These are phyloP conservation scores for Schizaphis graminum DNA, from an alignment of 2,888 invertebrate species.

Conservation along the genomic window DNA sequence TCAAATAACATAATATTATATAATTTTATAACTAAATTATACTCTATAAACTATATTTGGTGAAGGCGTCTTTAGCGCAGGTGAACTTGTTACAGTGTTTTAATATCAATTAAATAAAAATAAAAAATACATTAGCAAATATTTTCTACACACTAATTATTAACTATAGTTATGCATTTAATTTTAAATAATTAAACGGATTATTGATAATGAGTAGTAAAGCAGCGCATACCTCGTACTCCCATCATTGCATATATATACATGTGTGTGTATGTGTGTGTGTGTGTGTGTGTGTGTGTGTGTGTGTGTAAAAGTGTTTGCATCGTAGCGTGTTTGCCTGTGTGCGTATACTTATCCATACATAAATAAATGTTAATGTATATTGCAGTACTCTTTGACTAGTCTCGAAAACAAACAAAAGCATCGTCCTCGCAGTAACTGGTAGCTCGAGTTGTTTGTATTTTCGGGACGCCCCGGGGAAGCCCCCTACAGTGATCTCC, in stretches of 20 bases:
- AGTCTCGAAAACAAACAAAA: slow-evolving; percentile 24
- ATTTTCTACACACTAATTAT: not conserved
- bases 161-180: not conserved
- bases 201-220: not conserved
- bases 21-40: not conserved
- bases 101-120: not conserved
- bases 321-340: not conserved
- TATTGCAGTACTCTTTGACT: slow-evolving; percentile 24
- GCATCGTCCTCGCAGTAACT: not conserved
- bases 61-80: too few relatives aligned
- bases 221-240: not conserved
- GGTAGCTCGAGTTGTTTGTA: slow-evolving; percentile 37
- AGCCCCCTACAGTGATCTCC: not conserved
- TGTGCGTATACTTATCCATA: not conserved
- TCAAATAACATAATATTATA: not conserved
- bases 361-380: not conserved
- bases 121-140: not conserved
- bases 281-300: not conserved
- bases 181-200: not conserved
- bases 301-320: too few relatives aligned
- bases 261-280: too few relatives aligned
- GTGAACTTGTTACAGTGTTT: not conserved
- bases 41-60: not conserved
- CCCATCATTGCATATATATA: not conserved
- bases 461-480: slow-evolving; percentile 16